phyloP scores from a whole-genome alignment of 2,797 vertebrate genomes.

The Delichon dasypus region DNA sequence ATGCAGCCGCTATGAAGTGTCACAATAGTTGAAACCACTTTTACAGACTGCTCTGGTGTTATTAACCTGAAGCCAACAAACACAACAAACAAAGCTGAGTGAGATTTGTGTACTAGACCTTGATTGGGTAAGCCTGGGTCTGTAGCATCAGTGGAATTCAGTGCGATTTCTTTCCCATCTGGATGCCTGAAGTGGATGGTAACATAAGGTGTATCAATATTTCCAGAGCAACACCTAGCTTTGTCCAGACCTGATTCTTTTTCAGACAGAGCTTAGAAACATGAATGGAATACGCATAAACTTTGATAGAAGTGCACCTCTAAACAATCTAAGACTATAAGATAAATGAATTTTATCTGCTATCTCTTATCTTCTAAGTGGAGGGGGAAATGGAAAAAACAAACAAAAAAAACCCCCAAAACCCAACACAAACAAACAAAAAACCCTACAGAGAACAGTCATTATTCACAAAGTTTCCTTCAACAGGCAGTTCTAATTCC shows the following conservation, averaged over 20 bases:
- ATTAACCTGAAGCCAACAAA: not conserved
- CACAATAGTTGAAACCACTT: not conserved
- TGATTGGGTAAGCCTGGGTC: not conserved
- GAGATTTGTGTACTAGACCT: slow-evolving; percentile 16
- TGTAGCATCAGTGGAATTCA: not conserved
- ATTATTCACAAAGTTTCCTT: not conserved
- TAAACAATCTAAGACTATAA: not conserved
- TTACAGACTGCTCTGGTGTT: not conserved
- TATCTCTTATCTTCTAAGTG: not conserved
- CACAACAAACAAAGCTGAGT: not conserved
- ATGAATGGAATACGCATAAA: not conserved
- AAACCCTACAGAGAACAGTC: not conserved
- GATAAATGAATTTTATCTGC: not conserved
- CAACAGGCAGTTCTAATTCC: not conserved
- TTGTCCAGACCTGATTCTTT: not conserved
- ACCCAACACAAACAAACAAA: not conserved
- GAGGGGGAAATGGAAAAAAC: not conserved
- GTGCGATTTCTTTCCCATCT: rapidly evolving
- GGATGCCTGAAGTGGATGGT: slow-evolving; percentile 25
- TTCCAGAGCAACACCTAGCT: not conserved
- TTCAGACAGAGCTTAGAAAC: not conserved
- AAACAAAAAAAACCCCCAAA: too few relatives aligned
- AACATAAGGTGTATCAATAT: not conserved
- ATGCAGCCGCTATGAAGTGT: not conserved
- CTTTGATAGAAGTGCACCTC: not conserved